Percentiles rank a stretch among this genome's conserved stretches.
Conservation (phyloP, 2,888 invertebrate genomes). For the Aporophyla lueneburgensis region DNA sequence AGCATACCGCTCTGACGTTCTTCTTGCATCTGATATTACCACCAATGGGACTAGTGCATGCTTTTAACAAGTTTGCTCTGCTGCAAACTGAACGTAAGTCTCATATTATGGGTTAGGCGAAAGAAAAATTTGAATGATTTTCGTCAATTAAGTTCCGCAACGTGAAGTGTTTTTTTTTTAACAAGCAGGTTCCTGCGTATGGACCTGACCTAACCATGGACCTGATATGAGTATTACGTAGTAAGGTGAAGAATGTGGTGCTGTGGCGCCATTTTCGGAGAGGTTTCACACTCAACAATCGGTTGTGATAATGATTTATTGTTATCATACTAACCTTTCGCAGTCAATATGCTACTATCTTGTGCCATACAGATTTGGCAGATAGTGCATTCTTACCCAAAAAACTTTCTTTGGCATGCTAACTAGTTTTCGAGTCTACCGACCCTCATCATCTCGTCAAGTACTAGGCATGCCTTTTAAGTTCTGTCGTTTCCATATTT, state of each 20-base stretch:
- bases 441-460: too few species aligned
- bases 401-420: neutral
- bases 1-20: constrained; percentile 72
- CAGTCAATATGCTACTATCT: neutral
- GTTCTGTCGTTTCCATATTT: too few species aligned
- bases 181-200: neutral
- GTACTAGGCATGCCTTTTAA: too few species aligned
- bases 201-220: neutral
- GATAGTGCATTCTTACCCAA: neutral
- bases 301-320: neutral
- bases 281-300: neutral
- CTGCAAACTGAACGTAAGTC: constrained; percentile 82
- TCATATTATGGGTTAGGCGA: neutral
- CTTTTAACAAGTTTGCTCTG: constrained; percentile 83
- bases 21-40: constrained; percentile 79
- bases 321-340: neutral
- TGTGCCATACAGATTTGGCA: neutral
- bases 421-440: neutral
- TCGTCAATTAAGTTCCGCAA: neutral
- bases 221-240: neutral
- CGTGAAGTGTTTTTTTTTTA: neutral
- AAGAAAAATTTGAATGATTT: neutral
- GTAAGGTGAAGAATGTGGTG: neutral
- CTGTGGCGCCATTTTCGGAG: neutral
- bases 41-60: constrained; percentile 82